Percentiles rank a stretch among this genome's conserved stretches.
phyloP scores from a whole-genome alignment of 2,888 invertebrate genomes.

The Sesamia inferens region DNA sequence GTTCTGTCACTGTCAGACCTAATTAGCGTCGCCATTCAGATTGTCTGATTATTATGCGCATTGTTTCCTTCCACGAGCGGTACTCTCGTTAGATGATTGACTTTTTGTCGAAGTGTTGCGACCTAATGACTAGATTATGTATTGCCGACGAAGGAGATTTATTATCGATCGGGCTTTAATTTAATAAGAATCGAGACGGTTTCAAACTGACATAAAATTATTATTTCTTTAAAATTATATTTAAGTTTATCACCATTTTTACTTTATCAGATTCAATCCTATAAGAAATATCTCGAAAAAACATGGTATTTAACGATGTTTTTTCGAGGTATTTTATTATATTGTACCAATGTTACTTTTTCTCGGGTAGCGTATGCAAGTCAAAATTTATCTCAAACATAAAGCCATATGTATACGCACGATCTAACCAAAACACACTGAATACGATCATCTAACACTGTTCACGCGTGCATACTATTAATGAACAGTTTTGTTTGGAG shows the following conservation, averaged over 20 bases:
- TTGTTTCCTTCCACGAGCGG: slow-evolving; percentile 80
- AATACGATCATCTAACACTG: no score
- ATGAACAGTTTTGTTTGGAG: no score
- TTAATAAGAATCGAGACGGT: background rate
- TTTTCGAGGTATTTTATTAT: background rate
- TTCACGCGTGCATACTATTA: no score
- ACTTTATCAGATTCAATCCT: background rate
- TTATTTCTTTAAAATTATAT: no score
- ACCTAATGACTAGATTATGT: slow-evolving; percentile 13
- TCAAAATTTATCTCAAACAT: background rate
- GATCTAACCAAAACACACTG: no score
- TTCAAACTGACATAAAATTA: background rate
- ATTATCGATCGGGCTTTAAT: background rate
- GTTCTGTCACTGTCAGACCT: slow-evolving; percentile 87
- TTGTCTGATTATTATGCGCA: slow-evolving; percentile 88
- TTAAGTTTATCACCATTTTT: no score
- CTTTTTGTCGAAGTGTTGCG: slow-evolving; percentile 52
- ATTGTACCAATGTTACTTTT: background rate
- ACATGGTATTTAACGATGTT: no score
- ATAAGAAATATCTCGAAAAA: background rate
- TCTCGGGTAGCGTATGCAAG: background rate
- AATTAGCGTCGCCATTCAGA: slow-evolving; percentile 87
- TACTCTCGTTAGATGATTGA: slow-evolving; percentile 60
- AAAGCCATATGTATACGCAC: background rate
- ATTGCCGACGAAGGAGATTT: background rate